phyloP scores from a whole-genome alignment of 2,113 vertebrate genomes.

The Spermophilus dauricus region DNA sequence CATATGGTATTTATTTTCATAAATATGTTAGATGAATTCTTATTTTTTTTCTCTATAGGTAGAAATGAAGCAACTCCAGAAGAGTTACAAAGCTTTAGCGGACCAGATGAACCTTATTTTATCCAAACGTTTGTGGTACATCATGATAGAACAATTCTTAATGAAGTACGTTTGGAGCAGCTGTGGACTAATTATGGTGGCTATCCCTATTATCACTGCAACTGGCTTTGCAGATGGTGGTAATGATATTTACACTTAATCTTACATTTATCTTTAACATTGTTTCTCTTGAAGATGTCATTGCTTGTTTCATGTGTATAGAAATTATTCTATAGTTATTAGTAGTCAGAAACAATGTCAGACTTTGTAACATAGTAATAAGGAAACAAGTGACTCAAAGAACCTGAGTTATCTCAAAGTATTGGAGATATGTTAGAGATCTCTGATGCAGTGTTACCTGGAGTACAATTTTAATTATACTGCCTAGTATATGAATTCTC shows the following conservation, averaged over 20 bases:
- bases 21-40: conserved; percentile 33
- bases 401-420: neutral
- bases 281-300: conserved; percentile 35
- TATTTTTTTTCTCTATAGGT: conserved; percentile 89
- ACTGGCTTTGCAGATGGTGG: conserved; percentile 97
- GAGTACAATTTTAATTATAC: conserved; percentile 43
- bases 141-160: conserved; percentile 99
- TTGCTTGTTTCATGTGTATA: conserved; percentile 2
- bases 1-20: conserved; percentile 38
- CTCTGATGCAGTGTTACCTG: neutral
- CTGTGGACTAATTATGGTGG: conserved; percentile 98
- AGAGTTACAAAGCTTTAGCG: conserved; percentile 96
- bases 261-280: conserved; percentile 59
- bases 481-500: neutral
- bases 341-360: conserved; percentile 29
- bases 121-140: conserved; percentile 98
- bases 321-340: neutral
- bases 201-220: conserved; percentile 98
- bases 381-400: conserved; percentile 7
- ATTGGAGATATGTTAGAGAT: conserved; percentile 9
- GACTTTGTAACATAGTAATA: neutral
- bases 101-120: conserved; percentile 98
- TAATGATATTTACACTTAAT: conserved; percentile 85
- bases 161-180: conserved; percentile 99
- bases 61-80: conserved; percentile 98